Evolutionary conservation across 2,113 vertebrate genomes (phyloP).

Genomic region (Gavia stellata): DNA sequence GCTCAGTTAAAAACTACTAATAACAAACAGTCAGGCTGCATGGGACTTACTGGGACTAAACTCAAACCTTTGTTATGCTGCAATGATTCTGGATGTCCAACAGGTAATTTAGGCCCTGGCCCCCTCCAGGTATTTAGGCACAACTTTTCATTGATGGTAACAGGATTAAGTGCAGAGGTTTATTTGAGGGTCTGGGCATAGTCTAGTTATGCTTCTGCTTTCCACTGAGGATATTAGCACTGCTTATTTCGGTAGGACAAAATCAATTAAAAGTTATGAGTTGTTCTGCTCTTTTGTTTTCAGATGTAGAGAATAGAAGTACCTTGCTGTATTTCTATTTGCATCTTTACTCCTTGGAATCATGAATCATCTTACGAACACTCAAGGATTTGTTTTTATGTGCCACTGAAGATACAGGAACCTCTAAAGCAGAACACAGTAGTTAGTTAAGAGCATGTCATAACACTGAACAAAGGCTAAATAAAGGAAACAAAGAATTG

Average conservation of each 20-base stretch:
- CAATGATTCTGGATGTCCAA: accelerated
- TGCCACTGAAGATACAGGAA: not conserved
- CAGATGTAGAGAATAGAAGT: not conserved
- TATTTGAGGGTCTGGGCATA: not conserved
- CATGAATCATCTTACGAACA: not conserved
- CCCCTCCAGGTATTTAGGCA: not conserved
- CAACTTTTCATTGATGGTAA: not conserved
- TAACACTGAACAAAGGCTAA: not conserved
- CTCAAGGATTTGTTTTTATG: not conserved
- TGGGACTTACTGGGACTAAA: not conserved
- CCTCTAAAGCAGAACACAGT: not conserved
- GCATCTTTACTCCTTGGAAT: not conserved
- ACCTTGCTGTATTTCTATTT: not conserved
- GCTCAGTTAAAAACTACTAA: not conserved
- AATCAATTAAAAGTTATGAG: not conserved
- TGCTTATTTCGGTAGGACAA: not conserved
- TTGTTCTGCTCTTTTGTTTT: not conserved
- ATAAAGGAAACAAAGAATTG: not conserved
- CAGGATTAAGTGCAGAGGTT: not conserved
- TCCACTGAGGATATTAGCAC: not conserved
- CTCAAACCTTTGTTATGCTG: not conserved
- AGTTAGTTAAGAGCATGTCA: not conserved
- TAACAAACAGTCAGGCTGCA: not conserved
- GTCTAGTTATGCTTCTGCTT: not conserved
- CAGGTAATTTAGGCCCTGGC: not conserved